These are phyloP conservation scores for Eleginops maclovinus DNA, from an alignment of 2,113 vertebrate species.

Conservation along the genomic window DNA sequence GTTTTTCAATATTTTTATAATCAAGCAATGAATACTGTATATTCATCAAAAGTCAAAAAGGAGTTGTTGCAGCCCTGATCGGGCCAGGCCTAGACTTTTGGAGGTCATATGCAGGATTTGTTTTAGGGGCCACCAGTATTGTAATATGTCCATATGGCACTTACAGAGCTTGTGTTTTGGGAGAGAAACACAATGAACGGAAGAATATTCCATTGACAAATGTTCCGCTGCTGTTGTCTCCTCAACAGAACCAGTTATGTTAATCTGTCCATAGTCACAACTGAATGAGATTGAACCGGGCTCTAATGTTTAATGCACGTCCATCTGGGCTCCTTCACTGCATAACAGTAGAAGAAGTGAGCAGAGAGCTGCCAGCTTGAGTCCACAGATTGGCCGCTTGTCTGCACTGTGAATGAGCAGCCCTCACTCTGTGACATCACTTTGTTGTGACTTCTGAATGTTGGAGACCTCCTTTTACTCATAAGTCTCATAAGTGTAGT, in stretches of 20 bases:
- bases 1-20: no score
- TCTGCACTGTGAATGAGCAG: conserved; percentile 1
- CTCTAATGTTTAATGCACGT: conserved; percentile 24
- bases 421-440: conserved; percentile 3
- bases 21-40: no score
- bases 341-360: neutral
- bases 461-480: neutral
- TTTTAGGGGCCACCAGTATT: no score
- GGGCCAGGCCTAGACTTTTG: no score
- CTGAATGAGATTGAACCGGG: neutral
- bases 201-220: no score
- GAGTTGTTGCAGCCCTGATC: no score
- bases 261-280: neutral
- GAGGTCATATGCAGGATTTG: no score
- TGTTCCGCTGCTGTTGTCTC: neutral
- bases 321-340: conserved; percentile 24
- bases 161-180: no score
- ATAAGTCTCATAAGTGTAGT: neutral
- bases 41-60: no score
- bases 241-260: neutral
- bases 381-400: neutral
- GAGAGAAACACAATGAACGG: neutral
- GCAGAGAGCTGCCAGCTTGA: conserved; percentile 15
- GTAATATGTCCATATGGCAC: no score
- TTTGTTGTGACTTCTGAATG: neutral